Evolutionary conservation across 2,113 vertebrate genomes (phyloP).

Genomic region (Solea senegalensis): DNA sequence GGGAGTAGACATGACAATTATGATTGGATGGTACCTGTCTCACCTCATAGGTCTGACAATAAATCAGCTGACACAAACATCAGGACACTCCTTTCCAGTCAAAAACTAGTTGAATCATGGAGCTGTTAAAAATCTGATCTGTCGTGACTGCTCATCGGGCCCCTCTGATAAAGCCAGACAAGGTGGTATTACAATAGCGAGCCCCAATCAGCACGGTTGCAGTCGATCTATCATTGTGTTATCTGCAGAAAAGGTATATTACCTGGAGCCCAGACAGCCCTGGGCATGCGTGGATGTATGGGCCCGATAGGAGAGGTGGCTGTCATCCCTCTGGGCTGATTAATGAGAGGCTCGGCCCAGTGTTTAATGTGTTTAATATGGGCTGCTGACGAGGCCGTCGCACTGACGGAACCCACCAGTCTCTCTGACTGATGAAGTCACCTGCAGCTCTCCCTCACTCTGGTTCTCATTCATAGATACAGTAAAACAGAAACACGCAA

Average conservation of each 20-base stretch:
- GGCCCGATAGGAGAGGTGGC: slow-evolving; percentile 70
- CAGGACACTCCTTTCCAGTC: slow-evolving; percentile 38
- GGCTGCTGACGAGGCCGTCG: slow-evolving; percentile 77
- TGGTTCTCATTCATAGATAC: slow-evolving; percentile 40
- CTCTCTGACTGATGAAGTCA: slow-evolving; percentile 79
- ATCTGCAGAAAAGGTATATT: slow-evolving; percentile 79
- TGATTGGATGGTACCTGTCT: slow-evolving; percentile 37
- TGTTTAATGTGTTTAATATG: slow-evolving; percentile 85
- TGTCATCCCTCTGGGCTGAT: slow-evolving; percentile 80
- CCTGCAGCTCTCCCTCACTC: slow-evolving; percentile 39
- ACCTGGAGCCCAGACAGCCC: slow-evolving; percentile 72
- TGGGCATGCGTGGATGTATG: slow-evolving; percentile 73
- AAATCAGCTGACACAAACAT: slow-evolving; percentile 51
- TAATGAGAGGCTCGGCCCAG: slow-evolving; percentile 75
- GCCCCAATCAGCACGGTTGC: slow-evolving; percentile 74
- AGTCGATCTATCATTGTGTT: slow-evolving; percentile 82
- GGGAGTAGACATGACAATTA: slow-evolving; percentile 41
- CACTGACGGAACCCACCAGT: slow-evolving; percentile 70
- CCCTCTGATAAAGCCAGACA: slow-evolving; percentile 73
- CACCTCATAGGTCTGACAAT: slow-evolving; percentile 38
- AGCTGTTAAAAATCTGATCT: slow-evolving; percentile 60
- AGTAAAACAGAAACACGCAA: slow-evolving; percentile 40
- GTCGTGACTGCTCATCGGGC: slow-evolving; percentile 53
- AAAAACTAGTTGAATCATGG: slow-evolving; percentile 53
- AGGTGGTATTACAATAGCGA: slow-evolving; percentile 78